Evolutionary conservation across 2,888 invertebrate species (phyloP).

Genomic region (Himalopsyche tibetana): DNA sequence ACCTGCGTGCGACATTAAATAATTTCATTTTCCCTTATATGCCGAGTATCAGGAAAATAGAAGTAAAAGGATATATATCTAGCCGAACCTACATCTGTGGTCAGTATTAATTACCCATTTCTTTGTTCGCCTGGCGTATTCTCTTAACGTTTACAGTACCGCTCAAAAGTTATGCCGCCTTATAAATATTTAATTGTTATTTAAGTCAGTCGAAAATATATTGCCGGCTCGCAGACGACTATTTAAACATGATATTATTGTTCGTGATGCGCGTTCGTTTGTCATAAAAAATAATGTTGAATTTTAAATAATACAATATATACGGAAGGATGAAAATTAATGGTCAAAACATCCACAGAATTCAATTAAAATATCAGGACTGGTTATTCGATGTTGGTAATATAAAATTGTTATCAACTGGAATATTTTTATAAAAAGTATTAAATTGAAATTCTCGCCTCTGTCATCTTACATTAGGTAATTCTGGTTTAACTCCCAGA

Average conservation of each 20-base stretch:
- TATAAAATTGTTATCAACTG: too few relatives aligned
- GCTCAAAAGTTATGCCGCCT: slow-evolving; percentile 32
- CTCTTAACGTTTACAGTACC: background rate
- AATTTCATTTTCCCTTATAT: slow-evolving; percentile 16
- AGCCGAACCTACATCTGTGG: slow-evolving; percentile 28
- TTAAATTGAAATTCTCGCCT: too few relatives aligned
- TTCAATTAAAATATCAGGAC: too few relatives aligned
- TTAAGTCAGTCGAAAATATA: background rate
- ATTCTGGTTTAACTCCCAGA: too few relatives aligned
- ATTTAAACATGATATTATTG: background rate
- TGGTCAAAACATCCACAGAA: too few relatives aligned
- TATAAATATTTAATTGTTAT: slow-evolving; percentile 38
- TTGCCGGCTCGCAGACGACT: background rate
- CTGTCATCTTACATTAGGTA: too few relatives aligned
- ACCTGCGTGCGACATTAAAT: background rate
- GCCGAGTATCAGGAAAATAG: background rate
- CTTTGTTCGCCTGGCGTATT: background rate
- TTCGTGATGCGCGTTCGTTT: background rate
- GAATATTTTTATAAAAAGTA: too few relatives aligned
- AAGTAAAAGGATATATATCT: slow-evolving; percentile 35
- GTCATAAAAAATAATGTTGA: background rate
- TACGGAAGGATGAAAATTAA: too few relatives aligned
- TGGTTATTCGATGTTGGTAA: too few relatives aligned
- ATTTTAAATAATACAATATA: too few relatives aligned
- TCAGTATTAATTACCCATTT: slow-evolving; percentile 43